Percentiles rank a stretch among this genome's conserved stretches.
These are phyloP conservation scores for Merodon equestris DNA, from an alignment of 2,888 invertebrate genomes.

Conservation along the genomic window DNA sequence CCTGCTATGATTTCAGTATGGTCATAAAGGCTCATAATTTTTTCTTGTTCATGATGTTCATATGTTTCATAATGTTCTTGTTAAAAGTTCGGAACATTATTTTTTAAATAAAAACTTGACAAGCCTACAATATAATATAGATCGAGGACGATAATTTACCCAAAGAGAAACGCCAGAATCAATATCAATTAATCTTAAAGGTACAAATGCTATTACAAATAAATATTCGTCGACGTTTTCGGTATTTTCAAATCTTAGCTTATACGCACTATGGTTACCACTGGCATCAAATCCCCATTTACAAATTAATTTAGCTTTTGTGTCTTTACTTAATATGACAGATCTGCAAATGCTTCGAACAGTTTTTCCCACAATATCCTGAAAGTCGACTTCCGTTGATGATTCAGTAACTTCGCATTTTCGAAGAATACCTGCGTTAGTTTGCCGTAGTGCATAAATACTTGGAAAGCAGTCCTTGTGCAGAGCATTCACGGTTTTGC, in stretches of 20 bases:
- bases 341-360: constrained; percentile 5
- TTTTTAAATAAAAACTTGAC: constrained; percentile 10
- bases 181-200: constrained; percentile 15
- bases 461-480: constrained; percentile 14
- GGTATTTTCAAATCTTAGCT: constrained; percentile 14
- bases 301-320: constrained; percentile 10
- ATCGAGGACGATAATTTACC: constrained; percentile 24
- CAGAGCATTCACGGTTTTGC: constrained; percentile 20
- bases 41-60: constrained; percentile 1
- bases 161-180: constrained; percentile 4
- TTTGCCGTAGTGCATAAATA: constrained; percentile 16
- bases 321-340: constrained; percentile 10
- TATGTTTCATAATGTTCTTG: not conserved
- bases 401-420: constrained; percentile 1
- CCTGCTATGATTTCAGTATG: too few relatives aligned
- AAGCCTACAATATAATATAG: constrained; percentile 1
- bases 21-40: not conserved
- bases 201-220: constrained; percentile 2
- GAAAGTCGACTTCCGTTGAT: constrained; percentile 8
- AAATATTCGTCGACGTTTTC: constrained; percentile 10
- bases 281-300: constrained; percentile 16
- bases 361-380: constrained; percentile 6
- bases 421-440: not conserved
- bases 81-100: constrained; percentile 3
- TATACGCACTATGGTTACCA: constrained; percentile 7